Base-by-base conservation (phyloP, 2,113 vertebrate species). In the Prunella fulvescens region DNA sequence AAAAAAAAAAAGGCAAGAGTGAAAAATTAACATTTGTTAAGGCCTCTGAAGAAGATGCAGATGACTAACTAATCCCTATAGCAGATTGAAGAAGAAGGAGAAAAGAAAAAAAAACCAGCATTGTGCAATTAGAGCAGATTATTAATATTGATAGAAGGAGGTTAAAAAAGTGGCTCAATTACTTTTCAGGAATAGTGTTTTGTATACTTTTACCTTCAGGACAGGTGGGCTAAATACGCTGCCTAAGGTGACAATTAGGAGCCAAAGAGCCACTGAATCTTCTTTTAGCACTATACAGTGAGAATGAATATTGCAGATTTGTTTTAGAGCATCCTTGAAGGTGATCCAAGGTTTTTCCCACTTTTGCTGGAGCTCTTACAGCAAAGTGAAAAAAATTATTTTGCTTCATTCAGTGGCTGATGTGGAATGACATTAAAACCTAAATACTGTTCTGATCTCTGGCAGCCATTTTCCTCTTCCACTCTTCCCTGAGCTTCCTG, bases 11-110 rank as follows among this genome's bases (percentile, higher is more conserved):
- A 86, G 19, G 37, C 61, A 94, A 87, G 77, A 94, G 82, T 91
- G 71, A 93, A 73, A 96, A 95, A 96, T 93, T 92, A 95, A 88
- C 88, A 81, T 92, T 95, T 92, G 65, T 85, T 93, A 95, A 94
- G 61, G 66, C 61, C 78, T 83, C 81, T 87, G 57, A 93, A 91
- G 83, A 96, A 88, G 72, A 96, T 85, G 84, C 79, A 94, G 93
- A 91, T 93, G 54, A 92, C 78, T 85, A 74, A 91, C 81, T 87
- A 95, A 93, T 97, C 86, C 92, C 93, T 91, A 40, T 40, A 90
- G 94, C 86, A 88, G 85, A 61, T 13, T 90, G 92, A 94, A 90
- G 45, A 84, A 90, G 82, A 94, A 82, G 39, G 48, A 73, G 23
- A 19, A 40, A 84, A 83, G 56, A 42, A 65, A 81, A 70, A 72